Base-by-base conservation (phyloP, 2,888 invertebrate genomes). In the Lycophotia porphyrea region DNA sequence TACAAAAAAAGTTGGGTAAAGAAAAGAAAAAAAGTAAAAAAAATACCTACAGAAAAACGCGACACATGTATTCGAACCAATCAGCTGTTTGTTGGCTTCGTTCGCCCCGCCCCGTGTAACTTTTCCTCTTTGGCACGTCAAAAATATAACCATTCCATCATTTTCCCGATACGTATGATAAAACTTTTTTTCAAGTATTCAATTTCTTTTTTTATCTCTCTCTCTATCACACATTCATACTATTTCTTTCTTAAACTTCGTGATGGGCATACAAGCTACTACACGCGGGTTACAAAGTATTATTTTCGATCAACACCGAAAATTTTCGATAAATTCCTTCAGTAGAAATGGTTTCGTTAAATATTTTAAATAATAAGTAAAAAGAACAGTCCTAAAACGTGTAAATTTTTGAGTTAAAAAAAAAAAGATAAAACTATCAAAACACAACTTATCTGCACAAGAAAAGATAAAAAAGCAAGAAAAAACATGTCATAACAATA, bases 21-120 rank as follows among this genome's bases (percentile, higher is more conserved):
- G 80, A 87, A 87, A 84, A 76, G 68, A 82, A 84, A 76, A 92
- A 92, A 93, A 89, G 84, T 87, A 77, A 88, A 90, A 93, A 92
- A 91, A 94, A 94, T 95, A 95, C 94, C 95, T 95, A 96, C 95
- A 90, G 93, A 95, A 95, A 95, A 95, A 94, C 92, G 93, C 92
- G 93, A 94, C 95, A 94, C 94, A 94, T 92, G 93, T 93, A 92
- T 90, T 88, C 87, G 93, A 93, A 92, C 96, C 96, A 96, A 96
- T 96, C 95, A 95, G 95, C 94, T 95, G 95, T 93, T 95, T 91
- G 94, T 93, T 90, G 91, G 91, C 88, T 82, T 84, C 90, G 91
- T 83, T 89, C 92, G 95, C 95, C 93, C 95, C 95, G 95, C 96
- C 95, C 95, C 91, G 90, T 87, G 89, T 90, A 92, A 93, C 93